Conservation (phyloP, 2,113 vertebrate genomes). For the Xerus inauris region DNA sequence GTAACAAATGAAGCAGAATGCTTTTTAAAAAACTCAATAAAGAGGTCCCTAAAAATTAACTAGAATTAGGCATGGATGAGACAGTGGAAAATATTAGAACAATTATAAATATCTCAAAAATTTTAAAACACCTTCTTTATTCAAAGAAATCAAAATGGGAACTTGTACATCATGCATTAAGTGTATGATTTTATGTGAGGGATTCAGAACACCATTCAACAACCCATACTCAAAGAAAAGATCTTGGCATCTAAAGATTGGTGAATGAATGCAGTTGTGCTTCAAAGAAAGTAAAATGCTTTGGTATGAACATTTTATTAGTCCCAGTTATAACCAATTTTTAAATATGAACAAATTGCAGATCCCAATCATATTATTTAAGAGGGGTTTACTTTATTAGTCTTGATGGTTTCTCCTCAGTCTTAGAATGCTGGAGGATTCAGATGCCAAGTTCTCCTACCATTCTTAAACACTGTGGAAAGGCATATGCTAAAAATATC, state of each 20-base stretch:
- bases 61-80: background rate
- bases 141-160: conserved; percentile 25
- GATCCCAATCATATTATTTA: background rate
- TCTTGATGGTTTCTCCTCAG: background rate
- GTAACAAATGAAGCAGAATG: background rate
- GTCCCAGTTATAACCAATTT: background rate
- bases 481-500: background rate
- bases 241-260: background rate
- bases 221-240: conserved; percentile 1
- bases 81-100: background rate
- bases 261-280: background rate
- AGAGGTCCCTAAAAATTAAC: conserved; percentile 4
- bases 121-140: conserved; percentile 2
- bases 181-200: background rate
- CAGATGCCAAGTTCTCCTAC: background rate
- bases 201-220: background rate
- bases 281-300: conserved; percentile 42
- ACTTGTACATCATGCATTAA: background rate
- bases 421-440: background rate
- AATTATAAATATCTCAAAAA: background rate
- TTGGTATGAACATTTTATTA: conserved; percentile 44
- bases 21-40: background rate
- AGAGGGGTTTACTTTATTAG: background rate
- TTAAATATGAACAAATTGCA: conserved; percentile 16
- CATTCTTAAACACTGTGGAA: background rate